Base-by-base conservation (phyloP, 2,113 vertebrate genomes). In the Corydoras maculifer region DNA sequence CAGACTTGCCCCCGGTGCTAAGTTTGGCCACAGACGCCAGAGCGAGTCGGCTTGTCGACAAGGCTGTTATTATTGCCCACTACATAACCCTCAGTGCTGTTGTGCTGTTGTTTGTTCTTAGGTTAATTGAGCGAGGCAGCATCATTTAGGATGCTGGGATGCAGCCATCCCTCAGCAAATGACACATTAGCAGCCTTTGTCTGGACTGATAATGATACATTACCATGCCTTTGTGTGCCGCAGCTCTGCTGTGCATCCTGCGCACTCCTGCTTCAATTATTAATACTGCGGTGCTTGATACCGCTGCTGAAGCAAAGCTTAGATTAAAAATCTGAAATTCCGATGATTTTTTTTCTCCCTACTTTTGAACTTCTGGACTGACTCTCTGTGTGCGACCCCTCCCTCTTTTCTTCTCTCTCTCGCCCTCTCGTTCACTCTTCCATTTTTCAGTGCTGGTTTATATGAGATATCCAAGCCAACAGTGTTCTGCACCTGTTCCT, bases 181-280 rank as follows among this genome's bases (percentile, higher is more conserved):
- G 78, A 85, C 79, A 88, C 86, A 78, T 87, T 87, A 84, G 86
- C 82, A 72, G 18, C 18, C 18, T 25, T 43, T 66, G 49, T 71
- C 65, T 49, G 31, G 10, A 5, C 78, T 61, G 76, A 75, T 87
- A 86, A 87, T 87, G 79, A 85, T 80, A 88, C 86, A 79, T 87
- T 87, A 84, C 86, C 82, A 72, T 75, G 73, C 15, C 70, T 78
- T 63, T 69, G 72, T 80, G 65, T 63, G 35, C 55, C 65, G 82
- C 35, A 35, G 11, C 61, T 53, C 55, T 11, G 82, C 78, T 81
- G 72, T 58, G 49, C 67, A 63, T 58, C 58, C 29, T 60, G 57
- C 15, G 25, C 43, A 32, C 15, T 48, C 55, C 64, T 14, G 64
- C 18, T 53, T 65, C 15, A 51, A 51, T 11, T 65, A 49, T 49